Evolutionary conservation across 2,797 vertebrate genomes (phyloP), one percentile per base, ranked within the genome.

Genomic region (Chloroceryle inda): DNA sequence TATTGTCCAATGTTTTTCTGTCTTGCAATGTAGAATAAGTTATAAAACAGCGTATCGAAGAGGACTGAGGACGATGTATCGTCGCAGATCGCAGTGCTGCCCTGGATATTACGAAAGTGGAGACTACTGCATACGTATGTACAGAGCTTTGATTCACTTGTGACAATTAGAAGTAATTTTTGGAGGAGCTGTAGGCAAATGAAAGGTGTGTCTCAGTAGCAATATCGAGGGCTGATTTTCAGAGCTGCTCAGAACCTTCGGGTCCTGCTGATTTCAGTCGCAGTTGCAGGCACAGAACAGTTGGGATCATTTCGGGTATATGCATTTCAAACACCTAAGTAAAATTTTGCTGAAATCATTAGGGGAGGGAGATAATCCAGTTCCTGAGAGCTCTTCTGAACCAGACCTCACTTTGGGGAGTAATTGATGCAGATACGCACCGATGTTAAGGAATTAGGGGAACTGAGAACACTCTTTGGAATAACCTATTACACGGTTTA

Each of bases 11-110:
- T 84, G 95, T 82, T 75, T 96, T 95, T 97, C 82, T 98, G 88
- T 97, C 93, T 96, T 50, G 64, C 96, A 85, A 49, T 96, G 95
- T 97, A 99, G 99, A 98, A 99, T 99, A 98, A 99, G 99, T 97
- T 99, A 99, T 97, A 99, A 99, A 97, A 99, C 99, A 5, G 99
- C 99, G 0, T 99, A 99, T 95, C 99, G 99, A 87, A 98, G 99
- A 38, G 99, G 99, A 83, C 98, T 99, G 14, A 98, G 99, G 92
- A 99, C 99, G 37, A 99, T 99, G 99, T 99, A 99, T 96, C 98
- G 99, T 21, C 98, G 99, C 24, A 98, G 99, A 94, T 99, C 99
- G 2, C 99, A 99, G 97, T 99, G 99, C 98, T 99, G 99, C 96
- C 99, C 99, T 2, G 99, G 99, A 96, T 99, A 99, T 98, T 99